Evolutionary conservation across 2,888 invertebrate genomes (phyloP).

Genomic region (Eristalis tenax): DNA sequence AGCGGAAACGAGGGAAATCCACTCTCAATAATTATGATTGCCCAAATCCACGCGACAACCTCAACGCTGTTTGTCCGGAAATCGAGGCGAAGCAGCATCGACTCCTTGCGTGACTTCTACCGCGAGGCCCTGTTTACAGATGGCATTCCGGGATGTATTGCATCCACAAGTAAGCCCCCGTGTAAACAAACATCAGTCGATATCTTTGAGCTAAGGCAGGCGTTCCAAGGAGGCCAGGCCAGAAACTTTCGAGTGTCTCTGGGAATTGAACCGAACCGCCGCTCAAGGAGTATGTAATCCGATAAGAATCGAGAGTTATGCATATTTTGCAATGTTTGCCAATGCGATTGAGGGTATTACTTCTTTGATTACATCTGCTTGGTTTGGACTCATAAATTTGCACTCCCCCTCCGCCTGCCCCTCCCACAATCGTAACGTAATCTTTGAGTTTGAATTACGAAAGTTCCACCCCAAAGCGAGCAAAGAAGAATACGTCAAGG

Average conservation of each 20-base stretch:
- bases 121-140: not conserved
- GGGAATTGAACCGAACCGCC: not conserved
- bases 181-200: not conserved
- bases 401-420: not conserved
- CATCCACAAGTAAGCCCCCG: not conserved
- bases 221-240: not conserved
- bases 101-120: not conserved
- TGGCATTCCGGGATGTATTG: not conserved
- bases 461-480: constrained; percentile 30
- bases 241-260: not conserved
- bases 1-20: constrained; percentile 15
- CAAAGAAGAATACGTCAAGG: not conserved
- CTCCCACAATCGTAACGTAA: too few species aligned
- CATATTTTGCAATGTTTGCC: constrained; percentile 53
- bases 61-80: not conserved
- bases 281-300: constrained; percentile 44
- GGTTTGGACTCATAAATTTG: constrained; percentile 9
- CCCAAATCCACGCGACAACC: constrained; percentile 35
- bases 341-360: constrained; percentile 42
- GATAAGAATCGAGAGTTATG: constrained; percentile 56
- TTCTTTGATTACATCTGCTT: constrained; percentile 52
- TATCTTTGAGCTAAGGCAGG: not conserved
- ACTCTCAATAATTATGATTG: constrained; percentile 36
- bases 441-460: constrained; percentile 15
- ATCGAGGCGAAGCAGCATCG: not conserved